A percentile compares a stretch with the other conserved stretches of the same genome.
Conservation (phyloP, 2,888 invertebrate genomes). For the Neoaliturus tenellus region DNA sequence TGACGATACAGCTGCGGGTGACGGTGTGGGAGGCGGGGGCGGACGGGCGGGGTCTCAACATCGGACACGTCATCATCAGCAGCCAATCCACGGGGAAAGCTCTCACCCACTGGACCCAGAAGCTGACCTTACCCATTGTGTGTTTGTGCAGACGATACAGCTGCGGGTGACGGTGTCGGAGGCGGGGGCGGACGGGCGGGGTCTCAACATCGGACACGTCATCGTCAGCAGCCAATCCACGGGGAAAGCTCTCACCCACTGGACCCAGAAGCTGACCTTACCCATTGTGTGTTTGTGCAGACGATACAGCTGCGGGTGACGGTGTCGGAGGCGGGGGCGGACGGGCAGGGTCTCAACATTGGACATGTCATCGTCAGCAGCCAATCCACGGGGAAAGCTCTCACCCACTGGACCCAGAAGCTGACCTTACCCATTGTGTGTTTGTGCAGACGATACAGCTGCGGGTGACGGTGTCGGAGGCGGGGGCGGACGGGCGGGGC, state of each 20-base stretch:
- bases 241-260: slow-evolving; percentile 85
- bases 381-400: slow-evolving; percentile 82
- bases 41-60: too few relatives aligned
- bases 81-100: too few relatives aligned
- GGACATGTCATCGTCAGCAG: slow-evolving; percentile 89
- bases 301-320: slow-evolving; percentile 84
- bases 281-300: slow-evolving; percentile 71
- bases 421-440: slow-evolving; percentile 75
- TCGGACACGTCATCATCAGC: too few relatives aligned
- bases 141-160: slow-evolving; percentile 80
- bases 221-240: slow-evolving; percentile 84
- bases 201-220: slow-evolving; percentile 86
- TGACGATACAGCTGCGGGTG: too few relatives aligned
- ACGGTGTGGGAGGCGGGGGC: too few relatives aligned
- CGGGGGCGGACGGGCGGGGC: slow-evolving; percentile 74
- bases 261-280: slow-evolving; percentile 90
- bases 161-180: slow-evolving; percentile 79
- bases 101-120: too few relatives aligned
- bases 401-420: slow-evolving; percentile 92
- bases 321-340: slow-evolving; percentile 72
- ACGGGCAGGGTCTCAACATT: slow-evolving; percentile 79
- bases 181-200: slow-evolving; percentile 73
- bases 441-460: slow-evolving; percentile 82
- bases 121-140: too few relatives aligned
- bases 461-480: slow-evolving; percentile 77